Percentiles rank a stretch among this genome's conserved stretches.
Conservation (phyloP, 2,797 vertebrate species). For the Notamacropus eugenii region DNA sequence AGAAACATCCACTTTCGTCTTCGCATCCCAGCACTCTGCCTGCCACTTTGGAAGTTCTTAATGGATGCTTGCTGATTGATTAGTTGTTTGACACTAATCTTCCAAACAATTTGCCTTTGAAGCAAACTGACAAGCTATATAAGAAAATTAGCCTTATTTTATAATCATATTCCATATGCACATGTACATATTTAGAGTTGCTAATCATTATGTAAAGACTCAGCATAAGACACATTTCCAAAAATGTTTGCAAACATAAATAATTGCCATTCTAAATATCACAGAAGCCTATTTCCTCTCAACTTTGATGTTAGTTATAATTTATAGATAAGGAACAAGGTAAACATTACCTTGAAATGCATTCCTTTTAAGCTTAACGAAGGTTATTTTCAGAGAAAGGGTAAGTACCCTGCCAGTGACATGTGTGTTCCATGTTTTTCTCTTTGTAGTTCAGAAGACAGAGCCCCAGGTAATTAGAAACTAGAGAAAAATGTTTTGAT, state of each 20-base stretch:
- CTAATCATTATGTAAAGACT: background rate
- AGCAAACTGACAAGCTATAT: background rate
- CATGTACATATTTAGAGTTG: background rate
- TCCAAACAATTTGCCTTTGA: background rate
- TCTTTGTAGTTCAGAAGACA: background rate
- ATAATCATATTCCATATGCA: conserved; percentile 4
- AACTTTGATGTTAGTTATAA: background rate
- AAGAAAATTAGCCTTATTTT: background rate
- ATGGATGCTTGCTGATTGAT: background rate
- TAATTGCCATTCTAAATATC: background rate
- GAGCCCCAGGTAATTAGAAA: background rate
- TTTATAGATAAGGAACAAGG: background rate
- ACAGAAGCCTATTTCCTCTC: background rate
- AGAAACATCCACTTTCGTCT: background rate
- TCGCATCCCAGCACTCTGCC: background rate
- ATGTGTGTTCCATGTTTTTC: background rate
- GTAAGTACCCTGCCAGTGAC: background rate
- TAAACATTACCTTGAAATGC: background rate
- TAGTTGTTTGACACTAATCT: background rate
- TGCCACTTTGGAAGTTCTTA: background rate
- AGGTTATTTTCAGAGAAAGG: background rate
- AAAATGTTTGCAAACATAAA: background rate
- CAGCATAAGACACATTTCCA: background rate
- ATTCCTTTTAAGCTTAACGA: background rate
- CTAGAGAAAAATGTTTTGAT: background rate